Conservation (phyloP, 2,113 vertebrate species). For the Clinocottus analis region DNA sequence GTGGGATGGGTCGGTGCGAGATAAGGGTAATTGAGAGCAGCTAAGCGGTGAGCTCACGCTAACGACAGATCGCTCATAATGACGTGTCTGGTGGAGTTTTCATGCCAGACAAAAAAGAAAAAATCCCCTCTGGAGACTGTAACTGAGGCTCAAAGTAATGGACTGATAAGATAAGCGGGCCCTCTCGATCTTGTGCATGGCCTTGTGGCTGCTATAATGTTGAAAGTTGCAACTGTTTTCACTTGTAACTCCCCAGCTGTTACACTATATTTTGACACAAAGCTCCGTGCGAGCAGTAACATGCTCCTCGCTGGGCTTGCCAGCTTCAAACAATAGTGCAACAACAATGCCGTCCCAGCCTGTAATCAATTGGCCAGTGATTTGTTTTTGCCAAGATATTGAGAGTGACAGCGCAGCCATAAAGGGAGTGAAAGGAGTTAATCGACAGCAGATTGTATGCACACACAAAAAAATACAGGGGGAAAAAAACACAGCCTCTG, state of each 20-base stretch:
- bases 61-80: constrained; percentile 48
- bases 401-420: constrained; percentile 49
- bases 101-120: constrained; percentile 42
- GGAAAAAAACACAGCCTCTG: constrained; percentile 11
- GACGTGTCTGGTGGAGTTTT: constrained; percentile 51
- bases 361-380: constrained; percentile 57
- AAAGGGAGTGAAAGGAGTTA: constrained; percentile 52
- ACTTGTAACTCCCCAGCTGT: constrained; percentile 33
- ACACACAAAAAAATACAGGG: not conserved
- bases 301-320: constrained; percentile 7
- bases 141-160: constrained; percentile 44
- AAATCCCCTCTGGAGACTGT: constrained; percentile 17
- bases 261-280: constrained; percentile 28
- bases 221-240: constrained; percentile 47
- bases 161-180: constrained; percentile 42
- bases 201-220: not conserved
- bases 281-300: not conserved
- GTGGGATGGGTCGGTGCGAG: not conserved
- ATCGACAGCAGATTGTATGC: constrained; percentile 54
- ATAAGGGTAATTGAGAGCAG: constrained; percentile 45
- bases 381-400: constrained; percentile 61
- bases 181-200: constrained; percentile 30
- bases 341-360: constrained; percentile 40
- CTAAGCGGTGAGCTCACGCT: constrained; percentile 32
- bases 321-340: constrained; percentile 49